Percentiles rank a stretch among this genome's conserved stretches.
These are phyloP conservation scores for Muscicapa adusta DNA, from an alignment of 2,113 vertebrate species.

Conservation along the genomic window DNA sequence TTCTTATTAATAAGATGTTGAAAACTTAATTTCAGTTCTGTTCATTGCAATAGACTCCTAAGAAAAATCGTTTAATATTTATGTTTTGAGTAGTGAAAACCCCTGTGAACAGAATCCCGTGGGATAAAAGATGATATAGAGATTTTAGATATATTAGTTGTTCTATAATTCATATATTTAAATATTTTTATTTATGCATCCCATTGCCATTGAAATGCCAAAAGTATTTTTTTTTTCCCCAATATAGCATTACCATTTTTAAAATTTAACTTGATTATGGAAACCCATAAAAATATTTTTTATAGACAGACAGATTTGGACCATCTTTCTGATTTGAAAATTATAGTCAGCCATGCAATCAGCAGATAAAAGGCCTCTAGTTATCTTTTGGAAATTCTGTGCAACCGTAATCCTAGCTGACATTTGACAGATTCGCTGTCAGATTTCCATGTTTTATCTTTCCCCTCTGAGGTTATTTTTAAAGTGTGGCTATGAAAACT, in stretches of 20 bases:
- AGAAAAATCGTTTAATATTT: background rate
- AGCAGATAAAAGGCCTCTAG: constrained; percentile 18
- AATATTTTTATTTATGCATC: background rate
- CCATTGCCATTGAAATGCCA: background rate
- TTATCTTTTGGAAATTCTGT: background rate
- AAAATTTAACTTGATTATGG: background rate
- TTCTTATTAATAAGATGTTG: background rate
- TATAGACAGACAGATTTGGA: background rate
- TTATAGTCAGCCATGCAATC: background rate
- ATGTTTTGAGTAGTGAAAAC: background rate
- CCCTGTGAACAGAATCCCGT: background rate
- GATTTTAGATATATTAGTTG: background rate
- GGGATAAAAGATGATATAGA: background rate
- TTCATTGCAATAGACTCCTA: background rate
- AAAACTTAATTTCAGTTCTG: background rate
- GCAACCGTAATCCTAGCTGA: background rate
- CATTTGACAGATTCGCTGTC: constrained; percentile 17
- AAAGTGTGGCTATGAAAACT: background rate
- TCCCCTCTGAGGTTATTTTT: constrained; percentile 14
- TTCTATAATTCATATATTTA: background rate
- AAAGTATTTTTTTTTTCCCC: background rate
- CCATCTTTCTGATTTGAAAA: background rate
- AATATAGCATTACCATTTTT: background rate
- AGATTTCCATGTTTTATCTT: constrained; percentile 40
- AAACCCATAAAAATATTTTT: background rate